Conservation (phyloP, 2,888 invertebrate species). For the Euplagia quadripunctaria region DNA sequence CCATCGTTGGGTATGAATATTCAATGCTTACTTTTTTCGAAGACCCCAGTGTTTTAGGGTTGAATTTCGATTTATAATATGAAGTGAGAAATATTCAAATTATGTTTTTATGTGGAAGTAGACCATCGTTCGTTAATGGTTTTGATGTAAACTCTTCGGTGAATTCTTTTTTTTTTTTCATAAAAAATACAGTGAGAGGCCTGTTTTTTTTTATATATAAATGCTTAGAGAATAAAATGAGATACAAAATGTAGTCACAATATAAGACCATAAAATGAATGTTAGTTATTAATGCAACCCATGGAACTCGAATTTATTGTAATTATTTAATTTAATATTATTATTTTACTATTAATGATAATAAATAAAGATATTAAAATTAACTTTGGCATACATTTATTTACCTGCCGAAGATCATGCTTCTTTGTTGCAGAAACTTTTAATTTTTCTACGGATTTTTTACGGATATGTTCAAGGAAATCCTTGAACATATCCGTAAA, state of each 20-base stretch:
- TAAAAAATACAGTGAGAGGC: not conserved
- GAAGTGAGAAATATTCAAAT: conserved; percentile 46
- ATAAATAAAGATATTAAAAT: too few relatives aligned
- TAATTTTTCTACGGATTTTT: too few relatives aligned
- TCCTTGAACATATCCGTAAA: too few relatives aligned
- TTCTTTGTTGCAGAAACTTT: too few relatives aligned
- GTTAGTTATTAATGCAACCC: not conserved
- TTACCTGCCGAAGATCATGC: too few relatives aligned
- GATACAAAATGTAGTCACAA: not conserved
- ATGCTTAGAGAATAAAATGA: not conserved
- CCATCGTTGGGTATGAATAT: conserved; percentile 58
- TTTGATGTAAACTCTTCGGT: conserved; percentile 5
- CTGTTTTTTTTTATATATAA: not conserved
- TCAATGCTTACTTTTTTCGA: conserved; percentile 51
- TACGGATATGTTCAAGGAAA: too few relatives aligned
- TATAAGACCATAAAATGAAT: not conserved
- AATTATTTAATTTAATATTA: too few relatives aligned
- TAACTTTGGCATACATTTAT: too few relatives aligned
- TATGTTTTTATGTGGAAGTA: conserved; percentile 32
- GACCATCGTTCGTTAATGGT: conserved; percentile 37
- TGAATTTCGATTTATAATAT: conserved; percentile 51
- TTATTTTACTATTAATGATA: too few relatives aligned
- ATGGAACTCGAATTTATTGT: not conserved
- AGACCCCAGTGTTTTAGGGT: conserved; percentile 48
- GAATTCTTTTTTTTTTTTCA: not conserved